Base-by-base conservation (phyloP, 1,140 invertebrate species). In the Aplysia californica region DNA sequence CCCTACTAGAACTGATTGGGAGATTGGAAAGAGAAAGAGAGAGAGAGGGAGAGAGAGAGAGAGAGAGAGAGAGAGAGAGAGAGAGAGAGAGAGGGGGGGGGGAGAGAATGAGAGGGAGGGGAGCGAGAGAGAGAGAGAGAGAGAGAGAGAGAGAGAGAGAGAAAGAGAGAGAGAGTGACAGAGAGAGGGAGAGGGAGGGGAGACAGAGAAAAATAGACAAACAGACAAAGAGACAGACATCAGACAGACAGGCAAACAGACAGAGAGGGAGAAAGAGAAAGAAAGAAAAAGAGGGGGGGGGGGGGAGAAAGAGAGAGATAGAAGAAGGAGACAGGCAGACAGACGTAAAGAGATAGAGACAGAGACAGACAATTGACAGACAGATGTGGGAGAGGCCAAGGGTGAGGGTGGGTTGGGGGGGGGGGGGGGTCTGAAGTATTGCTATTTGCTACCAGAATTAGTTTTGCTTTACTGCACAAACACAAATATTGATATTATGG, bases 141-240 rank as follows among this genome's bases (percentile, higher is more conserved):
- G 23, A 64, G 29, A 31, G 29, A 4, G 39, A 10, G 10, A 23
- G 20, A 38, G 23, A 26, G 35, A 31, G 38, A 31, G 38, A 41
- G 61, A 44, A 41, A 65, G 31, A 31, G 50, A 41, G 58, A 35
- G 38, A 65, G 38, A 65, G 59, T 65, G 59, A 64, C 59, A 75
- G 59, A 65, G 59, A 75, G 72, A 75, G 72, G 66, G 35, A 65
- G 59, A 75, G 72, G 66, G 59, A 65, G 59, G 33, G n/a, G n/a
- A n/a, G n/a, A n/a, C n/a, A n/a, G n/a, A n/a, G n/a, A n/a, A n/a
- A n/a, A n/a, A n/a, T n/a, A n/a, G n/a, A n/a, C n/a, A n/a, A n/a
- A n/a, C n/a, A n/a, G n/a, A n/a, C n/a, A n/a, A n/a, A n/a, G n/a
- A 55, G 50, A 65, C 38, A 55, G 50, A 39, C 23, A 65, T 21